phyloP scores from a whole-genome alignment of 2,113 vertebrate genomes.

The Capreolus pygargus region DNA sequence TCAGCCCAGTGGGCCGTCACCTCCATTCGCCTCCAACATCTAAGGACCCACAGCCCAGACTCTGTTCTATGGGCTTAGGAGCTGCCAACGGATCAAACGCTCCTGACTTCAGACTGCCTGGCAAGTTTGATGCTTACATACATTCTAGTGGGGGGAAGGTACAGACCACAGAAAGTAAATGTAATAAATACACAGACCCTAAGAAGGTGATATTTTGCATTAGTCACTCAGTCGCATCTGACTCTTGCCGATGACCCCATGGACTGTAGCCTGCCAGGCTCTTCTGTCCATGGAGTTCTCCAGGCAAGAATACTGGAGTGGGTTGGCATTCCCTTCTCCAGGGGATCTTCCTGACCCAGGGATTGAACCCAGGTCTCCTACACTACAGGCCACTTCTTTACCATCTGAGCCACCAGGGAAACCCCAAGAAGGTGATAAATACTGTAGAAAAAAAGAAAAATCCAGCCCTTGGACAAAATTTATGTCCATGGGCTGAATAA shows the following conservation, averaged over 20 bases:
- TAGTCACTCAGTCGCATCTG: not conserved
- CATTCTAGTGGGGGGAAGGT: not conserved
- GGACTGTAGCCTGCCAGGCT: not conserved
- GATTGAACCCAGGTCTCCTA: not conserved
- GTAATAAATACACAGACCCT: not conserved
- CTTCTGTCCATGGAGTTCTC: not conserved
- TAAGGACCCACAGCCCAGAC: not conserved
- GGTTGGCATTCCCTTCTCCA: not conserved
- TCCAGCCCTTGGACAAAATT: not conserved
- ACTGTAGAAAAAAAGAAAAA: not conserved
- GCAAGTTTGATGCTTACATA: not conserved
- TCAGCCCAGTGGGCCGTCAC: not conserved
- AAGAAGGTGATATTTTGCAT: not conserved
- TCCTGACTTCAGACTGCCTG: not conserved
- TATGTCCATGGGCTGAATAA: rapidly evolving
- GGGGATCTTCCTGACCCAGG: not conserved
- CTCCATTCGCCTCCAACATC: not conserved
- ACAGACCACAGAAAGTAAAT: not conserved
- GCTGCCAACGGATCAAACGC: not conserved
- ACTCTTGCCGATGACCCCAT: not conserved
- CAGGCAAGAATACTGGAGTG: not conserved
- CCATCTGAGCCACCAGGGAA: not conserved
- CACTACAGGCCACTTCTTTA: not conserved
- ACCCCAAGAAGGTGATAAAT: not conserved
- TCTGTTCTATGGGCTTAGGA: not conserved